These are phyloP conservation scores for Brenthis hecate DNA, from an alignment of 2,888 invertebrate species.

Conservation along the genomic window DNA sequence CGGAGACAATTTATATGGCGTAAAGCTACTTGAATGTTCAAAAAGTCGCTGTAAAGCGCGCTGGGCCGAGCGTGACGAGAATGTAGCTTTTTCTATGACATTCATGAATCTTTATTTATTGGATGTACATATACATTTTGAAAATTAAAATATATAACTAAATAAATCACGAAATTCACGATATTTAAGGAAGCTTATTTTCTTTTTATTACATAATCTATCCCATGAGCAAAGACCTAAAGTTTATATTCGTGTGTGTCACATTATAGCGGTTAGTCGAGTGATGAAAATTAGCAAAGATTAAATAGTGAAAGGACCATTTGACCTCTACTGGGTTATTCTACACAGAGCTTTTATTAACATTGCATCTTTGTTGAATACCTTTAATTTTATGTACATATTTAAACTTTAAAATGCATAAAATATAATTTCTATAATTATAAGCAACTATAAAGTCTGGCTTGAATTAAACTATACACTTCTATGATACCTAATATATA, in stretches of 20 bases:
- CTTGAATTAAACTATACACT: neutral
- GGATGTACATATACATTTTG: too few relatives aligned
- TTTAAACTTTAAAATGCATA: too few relatives aligned
- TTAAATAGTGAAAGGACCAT: conserved; percentile 27
- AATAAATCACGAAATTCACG: too few relatives aligned
- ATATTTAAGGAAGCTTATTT: neutral
- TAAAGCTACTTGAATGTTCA: too few relatives aligned
- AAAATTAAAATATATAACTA: too few relatives aligned
- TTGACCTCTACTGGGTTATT: conserved; percentile 12
- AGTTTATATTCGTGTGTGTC: conserved; percentile 19
- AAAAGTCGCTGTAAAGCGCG: too few relatives aligned
- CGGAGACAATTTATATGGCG: too few relatives aligned
- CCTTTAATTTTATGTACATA: too few relatives aligned
- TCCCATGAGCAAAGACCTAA: conserved; percentile 4
- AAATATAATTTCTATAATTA: neutral
- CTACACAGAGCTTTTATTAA: neutral
- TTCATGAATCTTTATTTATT: too few relatives aligned
- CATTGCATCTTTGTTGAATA: neutral
- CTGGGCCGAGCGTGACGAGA: too few relatives aligned
- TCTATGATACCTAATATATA: neutral
- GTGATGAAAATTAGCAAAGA: conserved; percentile 25
- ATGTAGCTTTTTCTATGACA: too few relatives aligned
- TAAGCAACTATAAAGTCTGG: neutral
- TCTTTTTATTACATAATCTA: conserved; percentile 14
- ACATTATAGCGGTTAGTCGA: conserved; percentile 16